Base-by-base conservation (phyloP, 1,140 invertebrate species). In the Heliconius himera region DNA sequence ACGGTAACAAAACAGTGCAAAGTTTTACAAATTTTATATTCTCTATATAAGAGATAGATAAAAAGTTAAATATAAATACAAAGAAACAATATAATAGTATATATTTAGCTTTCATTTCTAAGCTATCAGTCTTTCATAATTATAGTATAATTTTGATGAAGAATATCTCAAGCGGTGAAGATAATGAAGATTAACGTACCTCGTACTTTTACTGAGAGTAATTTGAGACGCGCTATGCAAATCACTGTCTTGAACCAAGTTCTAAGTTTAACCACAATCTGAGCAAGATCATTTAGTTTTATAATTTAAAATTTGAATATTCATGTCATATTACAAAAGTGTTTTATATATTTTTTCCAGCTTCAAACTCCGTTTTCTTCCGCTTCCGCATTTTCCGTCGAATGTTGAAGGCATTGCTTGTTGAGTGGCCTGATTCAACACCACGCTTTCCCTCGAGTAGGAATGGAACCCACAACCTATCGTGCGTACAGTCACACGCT, bases 211-310 rank as follows among this genome's bases (percentile, higher is more conserved):
- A 66, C 13, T 22, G 16, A 66, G 60, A 66, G 60, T 66, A 66
- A 66, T 66, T 26, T 66, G 60, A 29, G 60, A 66, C 60, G 26
- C 60, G 60, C 60, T 66, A 66, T 66, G 60, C 60, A 66, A 66
- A 66, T 66, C 60, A 66, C 60, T 66, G 60, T 66, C 26, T 66
- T 66, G 26, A 66, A 16, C 26, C 60, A 29, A 66, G 60, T 29
- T 66, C 60, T 66, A 66, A 18, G 60, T 66, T 66, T 26, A 66
- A 29, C 26, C 60, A 26, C 26, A 29, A 66, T 66, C 22, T 66
- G 26, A 66, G 60, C 16, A n/a, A 66, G 11, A 66, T 66, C 11
- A 16, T 5, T 66, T 66, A 29, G 60, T 66, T 66, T 66, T 29
- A 29, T 29, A 66, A 66, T 26, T 66, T 26, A 13, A 66, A 66